Evolutionary conservation across 2,113 vertebrate genomes (phyloP), one percentile per base, ranked within the genome.

Genomic region (Sinocyclocheilus anophthalmus): DNA sequence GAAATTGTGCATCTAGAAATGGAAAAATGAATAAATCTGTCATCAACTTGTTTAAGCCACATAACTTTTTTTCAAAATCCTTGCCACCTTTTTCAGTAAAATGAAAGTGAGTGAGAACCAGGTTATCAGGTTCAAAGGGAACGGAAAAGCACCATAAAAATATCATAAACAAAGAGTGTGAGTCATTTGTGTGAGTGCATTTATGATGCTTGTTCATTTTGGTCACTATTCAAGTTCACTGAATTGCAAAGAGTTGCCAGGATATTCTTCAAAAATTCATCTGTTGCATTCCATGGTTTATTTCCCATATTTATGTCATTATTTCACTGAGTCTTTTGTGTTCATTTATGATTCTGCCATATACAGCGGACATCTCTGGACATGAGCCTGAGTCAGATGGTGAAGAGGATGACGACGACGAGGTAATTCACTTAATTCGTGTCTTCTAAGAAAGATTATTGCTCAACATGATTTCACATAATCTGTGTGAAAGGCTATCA

Each of bases 331-430:
- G 10, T 39, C 16, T 22, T 39, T 22, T 39, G 2, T 39, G 72
- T 63, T 1, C 33, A 13, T 22, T 59, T 1, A 4, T 87, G 0
- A 39, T 22, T 81, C 8, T 88, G 86, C 89, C 69, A 8, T 89
- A 89, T 87, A 9, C 69, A 97, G 97, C 93, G 85, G 96, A 98
- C n/a, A 89, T 89, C 0, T 86, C 90, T 26, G 96, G 96, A 84
- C 95, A 95, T 5, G 94, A 76, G 5, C 59, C 93, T 37, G 96
- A 96, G 65, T 99, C 98, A 42, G 97, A 97, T 3, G 97, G 98
- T 65, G 98, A 99, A 69, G 97, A 97, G 69, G 97, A 98, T 30
- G 96, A 98, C 33, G 95, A 94, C 26, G 96, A 98, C 55, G 98
- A 93, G 95, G 96, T 42, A 50, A 26, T 11, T 24, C 24, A 57